phyloP scores from a whole-genome alignment of 2,113 vertebrate species.

The Meleagris gallopavo region DNA sequence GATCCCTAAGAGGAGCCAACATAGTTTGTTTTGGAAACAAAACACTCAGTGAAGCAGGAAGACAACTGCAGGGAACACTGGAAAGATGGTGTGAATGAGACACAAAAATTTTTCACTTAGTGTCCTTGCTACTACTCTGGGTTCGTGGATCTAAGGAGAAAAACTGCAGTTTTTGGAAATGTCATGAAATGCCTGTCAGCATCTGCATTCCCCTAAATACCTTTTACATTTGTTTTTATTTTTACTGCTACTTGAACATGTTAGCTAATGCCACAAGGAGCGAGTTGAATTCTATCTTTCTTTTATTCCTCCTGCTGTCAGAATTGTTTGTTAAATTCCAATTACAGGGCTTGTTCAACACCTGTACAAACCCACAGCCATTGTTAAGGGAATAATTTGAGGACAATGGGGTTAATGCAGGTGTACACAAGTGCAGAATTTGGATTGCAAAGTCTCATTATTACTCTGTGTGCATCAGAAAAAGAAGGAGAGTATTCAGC shows the following conservation, averaged over 20 bases:
- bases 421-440: slow-evolving; percentile 64
- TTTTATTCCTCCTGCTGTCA: background rate
- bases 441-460: slow-evolving; percentile 59
- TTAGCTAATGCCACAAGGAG: background rate
- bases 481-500: slow-evolving; percentile 7
- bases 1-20: background rate
- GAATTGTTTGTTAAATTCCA: slow-evolving; percentile 66
- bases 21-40: background rate
- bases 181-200: background rate
- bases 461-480: slow-evolving; percentile 41
- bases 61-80: background rate
- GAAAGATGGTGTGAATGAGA: background rate
- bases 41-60: background rate
- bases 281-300: background rate
- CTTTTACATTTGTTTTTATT: background rate
- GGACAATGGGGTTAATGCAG: slow-evolving; percentile 60
- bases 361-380: slow-evolving; percentile 68
- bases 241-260: background rate
- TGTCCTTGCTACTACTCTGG: background rate
- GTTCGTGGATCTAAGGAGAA: background rate
- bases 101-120: background rate
- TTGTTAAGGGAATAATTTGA: slow-evolving; percentile 68
- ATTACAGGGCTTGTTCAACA: slow-evolving; percentile 52
- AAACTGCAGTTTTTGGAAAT: background rate
- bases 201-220: background rate